Evolutionary conservation across 2,113 vertebrate species (phyloP).

Genomic region (Microtus pennsylvanicus): DNA sequence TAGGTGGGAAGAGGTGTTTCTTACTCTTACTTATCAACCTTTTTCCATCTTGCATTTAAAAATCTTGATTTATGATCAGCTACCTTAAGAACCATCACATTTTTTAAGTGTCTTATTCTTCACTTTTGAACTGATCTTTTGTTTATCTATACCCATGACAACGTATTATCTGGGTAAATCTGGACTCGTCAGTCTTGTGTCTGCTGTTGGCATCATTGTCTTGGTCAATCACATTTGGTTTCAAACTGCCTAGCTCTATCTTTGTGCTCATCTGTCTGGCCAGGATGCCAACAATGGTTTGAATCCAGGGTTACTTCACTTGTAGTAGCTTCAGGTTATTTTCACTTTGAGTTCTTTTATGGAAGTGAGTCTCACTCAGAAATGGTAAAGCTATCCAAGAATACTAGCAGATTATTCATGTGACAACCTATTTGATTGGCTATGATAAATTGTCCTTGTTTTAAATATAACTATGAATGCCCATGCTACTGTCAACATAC

Average conservation of each 20-base stretch:
- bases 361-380: background rate
- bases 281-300: background rate
- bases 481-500: background rate
- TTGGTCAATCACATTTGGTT: background rate
- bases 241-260: background rate
- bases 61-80: background rate
- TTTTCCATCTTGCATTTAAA: background rate
- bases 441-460: background rate
- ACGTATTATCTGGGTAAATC: background rate
- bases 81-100: background rate
- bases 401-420: background rate
- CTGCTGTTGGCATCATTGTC: background rate
- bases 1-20: background rate
- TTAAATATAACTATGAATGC: conserved; percentile 1
- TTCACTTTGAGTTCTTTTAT: conserved; percentile 18
- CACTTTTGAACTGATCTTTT: background rate
- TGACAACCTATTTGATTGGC: background rate
- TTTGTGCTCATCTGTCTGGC: background rate
- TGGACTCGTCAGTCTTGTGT: background rate
- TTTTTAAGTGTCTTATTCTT: background rate
- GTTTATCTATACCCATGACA: background rate
- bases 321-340: background rate
- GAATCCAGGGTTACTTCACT: background rate
- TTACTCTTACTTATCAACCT: background rate
- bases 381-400: background rate